Evolutionary conservation across 2,797 vertebrate species (phyloP).

Genomic region (Sparidentex hasta): DNA sequence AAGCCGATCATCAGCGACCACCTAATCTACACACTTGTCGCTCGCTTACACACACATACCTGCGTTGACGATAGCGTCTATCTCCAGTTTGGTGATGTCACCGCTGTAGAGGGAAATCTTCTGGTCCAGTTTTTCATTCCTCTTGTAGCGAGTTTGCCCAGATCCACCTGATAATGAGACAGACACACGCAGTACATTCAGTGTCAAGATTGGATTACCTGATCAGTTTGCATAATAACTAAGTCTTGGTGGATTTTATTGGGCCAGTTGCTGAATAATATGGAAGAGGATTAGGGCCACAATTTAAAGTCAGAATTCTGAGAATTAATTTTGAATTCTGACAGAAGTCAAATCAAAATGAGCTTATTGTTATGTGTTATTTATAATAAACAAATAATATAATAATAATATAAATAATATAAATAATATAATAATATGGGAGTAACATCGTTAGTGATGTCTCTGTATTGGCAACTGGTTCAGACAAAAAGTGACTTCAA

Average conservation of each 20-base stretch:
- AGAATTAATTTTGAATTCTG: no score
- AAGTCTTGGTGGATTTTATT: background rate
- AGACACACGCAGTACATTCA: conserved; percentile 16
- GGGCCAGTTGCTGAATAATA: no score
- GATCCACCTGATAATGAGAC: conserved; percentile 52
- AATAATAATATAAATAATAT: no score
- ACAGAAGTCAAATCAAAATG: no score
- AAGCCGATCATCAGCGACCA: background rate
- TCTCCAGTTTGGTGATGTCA: conserved; percentile 92
- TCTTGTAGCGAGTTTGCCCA: conserved; percentile 46
- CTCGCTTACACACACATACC: conserved; percentile 77
- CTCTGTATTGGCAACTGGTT: no score
- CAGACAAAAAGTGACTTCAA: no score
- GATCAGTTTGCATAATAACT: background rate
- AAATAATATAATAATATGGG: no score
- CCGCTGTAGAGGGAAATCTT: conserved; percentile 91
- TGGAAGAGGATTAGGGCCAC: no score
- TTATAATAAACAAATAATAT: no score
- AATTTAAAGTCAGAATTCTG: no score
- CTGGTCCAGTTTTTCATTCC: conserved; percentile 83
- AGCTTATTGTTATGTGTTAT: no score
- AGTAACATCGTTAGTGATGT: no score
- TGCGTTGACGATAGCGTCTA: conserved; percentile 91
- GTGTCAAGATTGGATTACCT: background rate
- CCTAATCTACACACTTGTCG: background rate